Base-by-base conservation (phyloP, 1,140 invertebrate species). In the Bombus picipes region DNA sequence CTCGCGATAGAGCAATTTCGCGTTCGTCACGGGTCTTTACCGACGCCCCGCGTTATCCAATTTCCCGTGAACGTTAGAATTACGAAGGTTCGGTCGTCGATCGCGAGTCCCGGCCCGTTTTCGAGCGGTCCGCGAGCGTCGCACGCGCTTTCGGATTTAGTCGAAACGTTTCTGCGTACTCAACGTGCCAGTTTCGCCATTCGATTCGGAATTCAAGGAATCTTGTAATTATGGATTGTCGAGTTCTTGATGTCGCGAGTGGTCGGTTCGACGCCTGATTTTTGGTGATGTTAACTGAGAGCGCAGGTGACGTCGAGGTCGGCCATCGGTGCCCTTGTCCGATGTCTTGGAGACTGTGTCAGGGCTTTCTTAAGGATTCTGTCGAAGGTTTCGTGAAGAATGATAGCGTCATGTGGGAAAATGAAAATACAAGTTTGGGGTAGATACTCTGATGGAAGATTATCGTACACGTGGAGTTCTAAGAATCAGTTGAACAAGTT, bases 21-120 rank as follows among this genome's bases (percentile, higher is more conserved):
- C 66, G 76, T 85, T 85, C 76, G 83, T 85, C 77, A 80, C 77
- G 83, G 83, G 41, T 85, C 83, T 80, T 85, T 85, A 85, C 68
- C 53, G 66, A 39, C 25, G 18, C 53, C 25, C 2, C 57, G 83
- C 28, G 68, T 85, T 85, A 85, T 80, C 76, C 83, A 62, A 85
- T 85, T 79, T n/a, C 25, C n/a, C 75, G 77, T 32, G 83, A 80
- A 85, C 68, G 10, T 85, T 85, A 80, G 76, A 85, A 85, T 85
- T 80, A 83, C 74, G 74, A 53, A 25, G 68, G 75, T n/a, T 25
- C 10, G 8, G 43, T 57, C 72, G 34, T 5, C 25, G 68, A 25
- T 62, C 28, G 59, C 62, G n/a, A 32, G 43, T 32, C 47, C 25
- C 10, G 68, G 37, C 2, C 53, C 34, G 12, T 81, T 68, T 68